Evolutionary conservation across 2,797 vertebrate species (phyloP).

Genomic region (Acanthurus lineatus): DNA sequence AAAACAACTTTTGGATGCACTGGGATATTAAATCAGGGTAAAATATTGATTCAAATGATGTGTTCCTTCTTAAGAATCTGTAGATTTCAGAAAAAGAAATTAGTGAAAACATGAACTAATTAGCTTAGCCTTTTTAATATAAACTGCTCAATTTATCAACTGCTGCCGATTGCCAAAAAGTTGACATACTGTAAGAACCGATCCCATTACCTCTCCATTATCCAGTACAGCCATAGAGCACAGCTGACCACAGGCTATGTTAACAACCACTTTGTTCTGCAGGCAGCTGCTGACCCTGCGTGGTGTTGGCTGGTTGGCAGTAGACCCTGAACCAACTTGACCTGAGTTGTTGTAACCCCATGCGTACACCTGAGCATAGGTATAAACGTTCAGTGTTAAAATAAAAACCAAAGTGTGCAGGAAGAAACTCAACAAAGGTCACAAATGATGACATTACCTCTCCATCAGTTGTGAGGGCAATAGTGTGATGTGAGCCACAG

Average conservation of each 20-base stretch:
- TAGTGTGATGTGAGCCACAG: slow-evolving; percentile 97
- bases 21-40: not conserved
- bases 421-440: not conserved
- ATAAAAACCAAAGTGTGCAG: not conserved
- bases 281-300: slow-evolving; percentile 95
- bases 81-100: not conserved
- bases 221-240: slow-evolving; percentile 98
- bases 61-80: not conserved
- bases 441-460: slow-evolving; percentile 85
- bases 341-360: slow-evolving; percentile 99
- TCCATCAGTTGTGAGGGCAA: slow-evolving; percentile 94
- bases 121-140: not conserved
- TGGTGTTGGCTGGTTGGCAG: slow-evolving; percentile 97
- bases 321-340: slow-evolving; percentile 97
- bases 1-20: not conserved
- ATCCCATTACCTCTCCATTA: slow-evolving; percentile 91
- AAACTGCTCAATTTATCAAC: not conserved
- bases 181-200: not conserved
- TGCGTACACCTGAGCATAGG: slow-evolving; percentile 89
- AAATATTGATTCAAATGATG: not conserved
- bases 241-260: slow-evolving; percentile 97
- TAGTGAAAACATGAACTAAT: not conserved
- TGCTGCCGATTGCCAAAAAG: not conserved
- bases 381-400: not conserved
- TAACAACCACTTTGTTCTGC: slow-evolving; percentile 95